Conservation (phyloP, 1,140 invertebrate species). For the Gonioctena quinquepunctata region DNA sequence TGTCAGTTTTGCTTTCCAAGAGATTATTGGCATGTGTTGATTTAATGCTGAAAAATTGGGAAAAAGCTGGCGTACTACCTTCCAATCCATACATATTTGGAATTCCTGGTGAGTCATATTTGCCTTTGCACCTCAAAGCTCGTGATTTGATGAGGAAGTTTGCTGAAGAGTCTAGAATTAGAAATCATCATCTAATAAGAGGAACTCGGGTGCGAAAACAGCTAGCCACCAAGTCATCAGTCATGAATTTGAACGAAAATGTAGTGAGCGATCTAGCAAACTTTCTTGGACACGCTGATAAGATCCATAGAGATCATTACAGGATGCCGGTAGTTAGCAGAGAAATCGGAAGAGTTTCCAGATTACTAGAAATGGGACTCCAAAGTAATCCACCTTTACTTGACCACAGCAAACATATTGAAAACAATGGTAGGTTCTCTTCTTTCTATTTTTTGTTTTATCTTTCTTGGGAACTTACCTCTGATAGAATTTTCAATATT, state of each 20-base stretch:
- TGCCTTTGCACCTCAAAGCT: neutral
- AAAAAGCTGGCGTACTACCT: neutral
- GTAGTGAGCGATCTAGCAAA: conserved; percentile 16
- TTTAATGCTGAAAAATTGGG: neutral
- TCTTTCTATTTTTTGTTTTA: no score
- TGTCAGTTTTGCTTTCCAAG: neutral
- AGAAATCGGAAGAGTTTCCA: conserved; percentile 6
- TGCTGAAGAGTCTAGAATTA: neutral
- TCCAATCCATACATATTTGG: conserved; percentile 18
- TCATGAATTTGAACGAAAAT: conserved; percentile 3
- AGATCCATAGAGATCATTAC: conserved; percentile 21
- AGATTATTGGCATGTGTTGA: neutral
- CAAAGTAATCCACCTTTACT: no score
- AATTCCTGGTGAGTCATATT: neutral
- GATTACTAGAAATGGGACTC: conserved; percentile 13
- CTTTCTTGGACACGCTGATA: conserved; percentile 20
- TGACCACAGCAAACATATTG: no score
- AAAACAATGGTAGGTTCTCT: no score
- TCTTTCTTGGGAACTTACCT: no score
- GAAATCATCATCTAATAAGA: neutral
- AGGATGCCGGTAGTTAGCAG: conserved; percentile 2
- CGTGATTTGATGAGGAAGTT: neutral
- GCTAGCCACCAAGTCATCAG: neutral
- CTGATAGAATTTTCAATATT: no score
- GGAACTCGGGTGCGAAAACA: conserved; percentile 17